Conservation (phyloP, 2,888 invertebrate genomes). For the Gasteruption jaculator region DNA sequence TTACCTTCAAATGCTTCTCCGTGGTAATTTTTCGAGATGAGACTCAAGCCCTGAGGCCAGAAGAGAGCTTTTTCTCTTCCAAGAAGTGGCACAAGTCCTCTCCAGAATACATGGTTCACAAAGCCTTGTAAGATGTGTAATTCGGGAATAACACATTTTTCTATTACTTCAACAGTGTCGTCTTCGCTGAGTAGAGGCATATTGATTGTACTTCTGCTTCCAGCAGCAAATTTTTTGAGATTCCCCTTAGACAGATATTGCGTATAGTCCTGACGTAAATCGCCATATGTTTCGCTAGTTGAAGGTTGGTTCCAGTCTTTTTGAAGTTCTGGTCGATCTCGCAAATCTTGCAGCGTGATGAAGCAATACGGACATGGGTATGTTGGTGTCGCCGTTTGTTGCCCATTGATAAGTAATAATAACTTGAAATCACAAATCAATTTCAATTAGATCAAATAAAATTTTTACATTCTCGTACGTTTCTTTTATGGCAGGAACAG, state of each 20-base stretch:
- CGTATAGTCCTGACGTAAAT: background rate
- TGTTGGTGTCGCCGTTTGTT: background rate
- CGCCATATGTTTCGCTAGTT: conserved; percentile 1
- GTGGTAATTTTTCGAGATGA: too few relatives aligned
- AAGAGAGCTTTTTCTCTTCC: too few relatives aligned
- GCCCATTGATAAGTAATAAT: conserved; percentile 3
- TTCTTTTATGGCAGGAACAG: conserved; percentile 5
- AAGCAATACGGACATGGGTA: conserved; percentile 6
- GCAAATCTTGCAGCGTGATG: conserved; percentile 5
- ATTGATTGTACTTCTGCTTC: background rate
- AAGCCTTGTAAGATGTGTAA: too few relatives aligned
- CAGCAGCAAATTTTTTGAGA: background rate
- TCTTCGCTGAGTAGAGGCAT: too few relatives aligned
- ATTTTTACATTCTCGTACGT: conserved; percentile 5
- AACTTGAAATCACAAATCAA: background rate
- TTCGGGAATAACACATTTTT: too few relatives aligned
- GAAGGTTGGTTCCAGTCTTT: background rate
- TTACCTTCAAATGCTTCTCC: too few relatives aligned
- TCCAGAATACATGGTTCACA: too few relatives aligned
- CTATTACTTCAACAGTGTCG: background rate
- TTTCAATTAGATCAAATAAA: conserved; percentile 1
- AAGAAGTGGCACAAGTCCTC: too few relatives aligned
- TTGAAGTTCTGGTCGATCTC: background rate
- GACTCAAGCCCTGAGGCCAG: too few relatives aligned
- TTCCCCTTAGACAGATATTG: background rate